Conservation (phyloP, 2,888 invertebrate species). For the Yponomeuta cagnagella region DNA sequence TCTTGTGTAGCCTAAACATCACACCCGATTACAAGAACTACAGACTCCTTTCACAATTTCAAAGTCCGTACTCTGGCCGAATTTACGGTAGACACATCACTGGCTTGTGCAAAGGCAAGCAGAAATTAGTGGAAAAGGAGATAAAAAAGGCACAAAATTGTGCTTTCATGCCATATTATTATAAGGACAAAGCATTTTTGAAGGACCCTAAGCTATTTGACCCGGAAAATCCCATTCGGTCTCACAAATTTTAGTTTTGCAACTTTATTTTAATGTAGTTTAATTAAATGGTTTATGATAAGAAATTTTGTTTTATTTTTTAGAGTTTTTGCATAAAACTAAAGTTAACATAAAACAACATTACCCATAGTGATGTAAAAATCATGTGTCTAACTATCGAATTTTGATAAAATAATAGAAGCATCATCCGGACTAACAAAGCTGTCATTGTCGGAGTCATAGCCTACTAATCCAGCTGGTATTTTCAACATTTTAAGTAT, state of each 20-base stretch:
- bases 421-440: slow-evolving; percentile 55
- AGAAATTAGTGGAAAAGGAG: slow-evolving; percentile 82
- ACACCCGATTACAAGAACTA: slow-evolving; percentile 93
- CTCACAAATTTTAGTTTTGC: slow-evolving; percentile 81
- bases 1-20: slow-evolving; percentile 89
- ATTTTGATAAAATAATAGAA: slow-evolving; percentile 12
- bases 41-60: slow-evolving; percentile 93
- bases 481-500: slow-evolving; percentile 68
- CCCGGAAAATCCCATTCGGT: slow-evolving; percentile 87
- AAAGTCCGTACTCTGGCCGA: slow-evolving; percentile 95
- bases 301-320: slow-evolving; percentile 21
- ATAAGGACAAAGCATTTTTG: slow-evolving; percentile 86
- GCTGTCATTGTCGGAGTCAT: slow-evolving; percentile 66
- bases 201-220: slow-evolving; percentile 95
- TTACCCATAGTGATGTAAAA: neutral
- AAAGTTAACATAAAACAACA: neutral
- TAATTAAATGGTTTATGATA: slow-evolving; percentile 19
- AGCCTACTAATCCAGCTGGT: slow-evolving; percentile 61
- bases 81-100: slow-evolving; percentile 96
- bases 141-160: slow-evolving; percentile 84
- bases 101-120: slow-evolving; percentile 90
- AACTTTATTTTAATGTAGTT: slow-evolving; percentile 16
- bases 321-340: slow-evolving; percentile 17
- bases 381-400: neutral
- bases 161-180: slow-evolving; percentile 88